These are phyloP conservation scores for Podocnemis expansa DNA, from an alignment of 2,113 vertebrate species.

Conservation along the genomic window DNA sequence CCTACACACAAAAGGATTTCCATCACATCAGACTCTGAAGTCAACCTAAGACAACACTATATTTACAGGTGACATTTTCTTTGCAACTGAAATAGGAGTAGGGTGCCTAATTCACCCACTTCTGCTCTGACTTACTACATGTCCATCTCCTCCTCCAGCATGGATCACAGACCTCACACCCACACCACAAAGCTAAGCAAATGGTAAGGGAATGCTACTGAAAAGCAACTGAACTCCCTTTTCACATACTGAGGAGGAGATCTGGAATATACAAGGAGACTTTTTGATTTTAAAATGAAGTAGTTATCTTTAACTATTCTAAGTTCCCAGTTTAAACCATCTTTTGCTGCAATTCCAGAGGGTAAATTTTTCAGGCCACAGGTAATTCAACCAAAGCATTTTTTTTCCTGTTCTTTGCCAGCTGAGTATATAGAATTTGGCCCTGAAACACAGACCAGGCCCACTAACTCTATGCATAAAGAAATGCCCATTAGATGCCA, in stretches of 20 bases:
- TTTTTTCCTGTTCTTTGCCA: conserved; percentile 58
- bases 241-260: background rate
- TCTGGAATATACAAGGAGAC: background rate
- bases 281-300: conserved; percentile 47
- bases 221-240: background rate
- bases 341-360: conserved; percentile 41
- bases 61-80: background rate
- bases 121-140: background rate
- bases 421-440: conserved; percentile 69
- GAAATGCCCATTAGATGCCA: conserved; percentile 58
- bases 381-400: conserved; percentile 50
- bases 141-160: background rate
- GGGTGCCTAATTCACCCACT: background rate
- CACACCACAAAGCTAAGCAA: background rate
- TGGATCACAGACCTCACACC: conserved; percentile 27
- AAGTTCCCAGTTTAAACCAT: conserved; percentile 54
- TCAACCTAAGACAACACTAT: background rate
- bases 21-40: background rate
- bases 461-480: conserved; percentile 47
- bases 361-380: conserved; percentile 47
- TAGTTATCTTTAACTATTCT: conserved; percentile 43
- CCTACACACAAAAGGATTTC: background rate
- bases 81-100: background rate
- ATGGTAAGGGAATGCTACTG: background rate
- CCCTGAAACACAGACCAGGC: conserved; percentile 55